These are phyloP conservation scores for Catostomus latipinnis DNA, from an alignment of 2,797 vertebrate species.

Conservation along the genomic window DNA sequence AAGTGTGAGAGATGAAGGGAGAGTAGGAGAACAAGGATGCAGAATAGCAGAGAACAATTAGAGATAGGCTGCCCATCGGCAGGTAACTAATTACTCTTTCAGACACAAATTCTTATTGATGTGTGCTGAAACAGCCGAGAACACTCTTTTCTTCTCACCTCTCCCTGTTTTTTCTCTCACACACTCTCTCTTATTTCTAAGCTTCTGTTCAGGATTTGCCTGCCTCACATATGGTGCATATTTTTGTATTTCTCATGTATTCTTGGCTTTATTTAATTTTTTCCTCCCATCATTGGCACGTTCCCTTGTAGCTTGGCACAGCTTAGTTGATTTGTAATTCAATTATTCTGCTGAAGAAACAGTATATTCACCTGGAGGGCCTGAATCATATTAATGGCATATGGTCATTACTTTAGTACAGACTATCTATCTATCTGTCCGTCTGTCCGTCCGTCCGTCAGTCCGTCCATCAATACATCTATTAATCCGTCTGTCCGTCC, in stretches of 20 bases:
- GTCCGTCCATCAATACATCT: too few relatives aligned
- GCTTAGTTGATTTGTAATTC: slow-evolving; percentile 33
- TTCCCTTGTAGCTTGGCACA: slow-evolving; percentile 8
- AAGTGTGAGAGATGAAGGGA: slow-evolving; percentile 48
- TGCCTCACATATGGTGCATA: slow-evolving; percentile 14
- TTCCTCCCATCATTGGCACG: slow-evolving; percentile 17
- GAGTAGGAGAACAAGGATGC: slow-evolving; percentile 26
- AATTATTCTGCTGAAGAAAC: slow-evolving; percentile 35
- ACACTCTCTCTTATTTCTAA: not conserved
- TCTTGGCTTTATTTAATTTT: slow-evolving; percentile 5
- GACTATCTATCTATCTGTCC: not conserved
- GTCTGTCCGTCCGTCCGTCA: not conserved
- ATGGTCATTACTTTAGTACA: slow-evolving; percentile 1
- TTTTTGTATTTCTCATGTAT: not conserved
- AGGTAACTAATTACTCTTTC: slow-evolving; percentile 73
- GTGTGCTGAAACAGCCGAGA: slow-evolving; percentile 60
- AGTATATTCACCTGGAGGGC: slow-evolving; percentile 11
- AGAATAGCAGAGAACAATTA: slow-evolving; percentile 63
- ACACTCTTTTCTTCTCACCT: too few relatives aligned
- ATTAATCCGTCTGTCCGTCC: too few relatives aligned
- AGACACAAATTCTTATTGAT: slow-evolving; percentile 74
- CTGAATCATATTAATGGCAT: not conserved
- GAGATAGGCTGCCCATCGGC: slow-evolving; percentile 66
- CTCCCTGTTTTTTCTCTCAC: not conserved
- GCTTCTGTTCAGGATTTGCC: slow-evolving; percentile 13